Percentiles rank a stretch among this genome's conserved stretches.
Conservation (phyloP, 30 jellyfish, hydroid and myxozoan species). For the Chironex yamaguchii region DNA sequence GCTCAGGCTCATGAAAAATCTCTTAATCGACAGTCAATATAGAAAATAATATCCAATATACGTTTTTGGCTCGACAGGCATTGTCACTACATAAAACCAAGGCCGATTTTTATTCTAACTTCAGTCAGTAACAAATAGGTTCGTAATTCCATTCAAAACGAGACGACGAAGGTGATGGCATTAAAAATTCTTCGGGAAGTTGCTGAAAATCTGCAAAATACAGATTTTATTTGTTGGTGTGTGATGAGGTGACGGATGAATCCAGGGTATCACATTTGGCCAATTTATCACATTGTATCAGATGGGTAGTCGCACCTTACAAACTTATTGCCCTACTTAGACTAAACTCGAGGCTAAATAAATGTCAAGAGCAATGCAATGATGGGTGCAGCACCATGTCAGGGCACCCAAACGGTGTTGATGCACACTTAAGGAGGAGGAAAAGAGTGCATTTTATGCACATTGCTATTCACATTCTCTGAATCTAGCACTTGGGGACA, state of each 20-base stretch:
- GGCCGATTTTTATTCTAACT: neutral
- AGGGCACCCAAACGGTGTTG: too few relatives aligned
- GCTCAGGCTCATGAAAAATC: neutral
- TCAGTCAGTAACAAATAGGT: neutral
- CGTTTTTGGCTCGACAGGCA: neutral
- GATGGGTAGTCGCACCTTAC: slow-evolving; percentile 24
- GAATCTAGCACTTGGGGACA: neutral
- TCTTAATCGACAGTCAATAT: neutral
- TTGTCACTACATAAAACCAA: neutral
- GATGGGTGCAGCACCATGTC: too few relatives aligned
- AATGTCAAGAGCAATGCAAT: too few relatives aligned
- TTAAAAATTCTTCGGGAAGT: neutral
- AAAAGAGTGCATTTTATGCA: too few relatives aligned
- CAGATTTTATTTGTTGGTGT: slow-evolving; percentile 2
- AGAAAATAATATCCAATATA: neutral
- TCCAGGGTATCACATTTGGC: neutral
- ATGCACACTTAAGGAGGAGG: too few relatives aligned
- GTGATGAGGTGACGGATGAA: slow-evolving; percentile 1
- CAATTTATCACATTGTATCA: neutral
- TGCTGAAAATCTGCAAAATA: neutral
- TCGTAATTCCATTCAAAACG: neutral
- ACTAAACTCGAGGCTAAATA: too few relatives aligned
- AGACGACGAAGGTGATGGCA: slow-evolving; percentile 24
- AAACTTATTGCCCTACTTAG: neutral
- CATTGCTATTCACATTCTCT: too few relatives aligned